These are phyloP conservation scores for Cylloceria caligata DNA, from an alignment of 2,888 invertebrate genomes.

Conservation along the genomic window DNA sequence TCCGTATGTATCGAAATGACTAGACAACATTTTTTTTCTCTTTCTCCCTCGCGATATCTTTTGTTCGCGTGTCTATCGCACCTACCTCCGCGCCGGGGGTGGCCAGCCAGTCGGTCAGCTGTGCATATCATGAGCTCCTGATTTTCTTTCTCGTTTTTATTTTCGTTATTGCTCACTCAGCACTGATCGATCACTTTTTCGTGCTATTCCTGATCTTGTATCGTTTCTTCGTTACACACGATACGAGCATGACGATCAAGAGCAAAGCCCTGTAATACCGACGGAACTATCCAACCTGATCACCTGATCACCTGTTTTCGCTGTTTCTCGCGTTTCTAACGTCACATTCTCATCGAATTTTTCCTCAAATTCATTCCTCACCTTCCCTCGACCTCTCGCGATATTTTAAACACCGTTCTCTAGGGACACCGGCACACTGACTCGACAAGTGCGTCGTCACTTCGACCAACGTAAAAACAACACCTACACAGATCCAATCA, in stretches of 20 bases:
- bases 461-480: conserved; percentile 28
- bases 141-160: neutral
- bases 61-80: conserved; percentile 21
- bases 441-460: conserved; percentile 51
- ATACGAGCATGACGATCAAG: conserved; percentile 9
- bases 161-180: neutral
- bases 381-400: neutral
- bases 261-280: neutral
- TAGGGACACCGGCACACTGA: neutral
- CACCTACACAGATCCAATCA: conserved; percentile 27
- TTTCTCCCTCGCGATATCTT: neutral
- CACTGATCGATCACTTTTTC: neutral
- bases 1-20: conserved; percentile 11
- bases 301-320: neutral
- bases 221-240: conserved; percentile 26
- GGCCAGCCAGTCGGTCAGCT: conserved; percentile 65
- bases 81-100: conserved; percentile 24
- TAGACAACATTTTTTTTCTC: conserved; percentile 10
- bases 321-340: neutral
- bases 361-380: neutral
- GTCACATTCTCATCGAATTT: neutral
- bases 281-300: neutral
- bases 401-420: neutral
- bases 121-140: conserved; percentile 56
- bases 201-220: conserved; percentile 1